These are phyloP conservation scores for Prunella fulvescens DNA, from an alignment of 2,113 vertebrate species.

Conservation along the genomic window DNA sequence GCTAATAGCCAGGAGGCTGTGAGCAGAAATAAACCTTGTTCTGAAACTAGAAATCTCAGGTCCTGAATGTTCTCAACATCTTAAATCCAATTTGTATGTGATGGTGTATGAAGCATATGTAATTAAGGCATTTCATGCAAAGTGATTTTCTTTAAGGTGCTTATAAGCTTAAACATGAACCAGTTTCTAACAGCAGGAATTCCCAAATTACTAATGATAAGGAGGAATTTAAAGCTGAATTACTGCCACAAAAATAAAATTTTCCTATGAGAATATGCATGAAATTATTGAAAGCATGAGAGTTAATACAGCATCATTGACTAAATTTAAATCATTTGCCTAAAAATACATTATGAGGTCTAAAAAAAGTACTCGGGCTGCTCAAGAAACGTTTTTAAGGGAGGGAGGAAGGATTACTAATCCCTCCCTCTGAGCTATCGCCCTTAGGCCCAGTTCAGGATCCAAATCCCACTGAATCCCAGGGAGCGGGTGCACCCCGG, in stretches of 20 bases:
- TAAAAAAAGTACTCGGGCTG: background rate
- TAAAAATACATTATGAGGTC: background rate
- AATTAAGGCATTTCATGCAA: background rate
- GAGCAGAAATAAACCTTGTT: background rate
- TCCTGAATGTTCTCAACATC: background rate
- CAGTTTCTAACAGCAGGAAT: background rate
- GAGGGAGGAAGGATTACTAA: fast-evolving
- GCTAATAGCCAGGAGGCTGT: background rate
- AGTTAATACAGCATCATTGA: background rate
- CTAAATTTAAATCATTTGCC: background rate
- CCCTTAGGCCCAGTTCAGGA: fast-evolving
- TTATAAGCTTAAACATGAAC: background rate
- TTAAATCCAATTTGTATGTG: background rate
- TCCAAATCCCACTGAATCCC: background rate
- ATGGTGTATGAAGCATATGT: background rate
- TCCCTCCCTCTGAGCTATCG: too few relatives aligned
- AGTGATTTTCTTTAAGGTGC: background rate
- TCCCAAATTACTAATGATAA: background rate
- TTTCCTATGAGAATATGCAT: background rate
- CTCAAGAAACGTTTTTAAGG: background rate
- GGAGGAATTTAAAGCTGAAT: background rate
- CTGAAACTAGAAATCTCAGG: background rate
- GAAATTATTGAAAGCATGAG: background rate
- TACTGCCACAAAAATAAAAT: background rate
- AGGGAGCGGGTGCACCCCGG: fast-evolving